Percentiles rank a stretch among this genome's conserved stretches.
Evolutionary conservation across 2,888 invertebrate species (phyloP).

Genomic region (Cephonodes hylas): DNA sequence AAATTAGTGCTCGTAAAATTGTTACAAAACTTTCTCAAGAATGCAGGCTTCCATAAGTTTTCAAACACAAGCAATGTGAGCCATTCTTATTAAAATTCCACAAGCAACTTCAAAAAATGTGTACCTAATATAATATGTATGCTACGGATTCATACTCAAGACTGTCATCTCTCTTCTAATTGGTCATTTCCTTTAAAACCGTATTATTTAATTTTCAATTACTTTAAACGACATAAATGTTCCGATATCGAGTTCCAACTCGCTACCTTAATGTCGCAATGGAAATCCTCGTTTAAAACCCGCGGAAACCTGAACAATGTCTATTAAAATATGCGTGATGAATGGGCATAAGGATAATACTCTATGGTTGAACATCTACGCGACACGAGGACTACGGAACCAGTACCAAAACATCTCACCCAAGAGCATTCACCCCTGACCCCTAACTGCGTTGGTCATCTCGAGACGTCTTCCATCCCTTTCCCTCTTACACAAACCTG

Average conservation of each 20-base stretch:
- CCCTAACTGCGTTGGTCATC: conserved; percentile 77
- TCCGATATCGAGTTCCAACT: background rate
- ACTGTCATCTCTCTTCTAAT: too few species aligned
- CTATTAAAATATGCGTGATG: background rate
- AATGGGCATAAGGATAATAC: background rate
- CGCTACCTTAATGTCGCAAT: background rate
- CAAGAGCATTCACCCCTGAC: conserved; percentile 79
- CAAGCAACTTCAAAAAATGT: too few species aligned
- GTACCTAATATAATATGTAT: too few species aligned
- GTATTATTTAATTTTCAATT: too few species aligned
- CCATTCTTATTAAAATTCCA: too few species aligned
- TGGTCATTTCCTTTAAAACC: too few species aligned
- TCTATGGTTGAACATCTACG: background rate
- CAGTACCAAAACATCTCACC: conserved; percentile 43
- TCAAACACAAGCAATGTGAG: too few species aligned
- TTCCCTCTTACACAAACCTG: conserved; percentile 25
- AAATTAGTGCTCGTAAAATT: too few species aligned
- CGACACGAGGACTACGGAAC: background rate
- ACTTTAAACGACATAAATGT: too few species aligned
- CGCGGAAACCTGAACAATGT: background rate
- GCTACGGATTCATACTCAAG: too few species aligned
- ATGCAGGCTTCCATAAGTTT: too few species aligned
- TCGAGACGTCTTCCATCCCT: conserved; percentile 54
- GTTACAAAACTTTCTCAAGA: too few species aligned
- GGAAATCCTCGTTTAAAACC: background rate